Base-by-base conservation (phyloP, 2,797 vertebrate genomes). In the Paedocypris micromegethes region DNA sequence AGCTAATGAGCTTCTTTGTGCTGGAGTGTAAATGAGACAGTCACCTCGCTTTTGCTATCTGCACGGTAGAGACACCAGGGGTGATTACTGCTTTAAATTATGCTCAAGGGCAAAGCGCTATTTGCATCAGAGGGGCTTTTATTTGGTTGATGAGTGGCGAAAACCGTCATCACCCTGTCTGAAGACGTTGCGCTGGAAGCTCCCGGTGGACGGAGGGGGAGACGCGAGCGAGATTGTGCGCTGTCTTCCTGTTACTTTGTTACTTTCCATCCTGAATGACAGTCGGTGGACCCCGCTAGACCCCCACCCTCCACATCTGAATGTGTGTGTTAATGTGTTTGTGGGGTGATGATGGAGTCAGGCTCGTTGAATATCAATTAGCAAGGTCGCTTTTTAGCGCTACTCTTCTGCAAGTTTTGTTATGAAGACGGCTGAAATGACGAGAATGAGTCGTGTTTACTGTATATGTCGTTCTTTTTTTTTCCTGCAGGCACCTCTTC, bases 1-100 rank as follows among this genome's bases (percentile, higher is more conserved):
- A 96, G 92, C 91, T 94, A 96, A 97, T 93, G 93, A 94, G 92
- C 90, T 92, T 94, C 93, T 94, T 94, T 94, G 93, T 95, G 93
- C 91, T 92, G 92, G 91, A 91, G 90, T 93, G 89, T 93, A 89
- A 91, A 95, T 95, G 95, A 95, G 93, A 94, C 94, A 92, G 91
- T 91, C 79, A 79, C 83, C 81, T 72, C 79, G 76, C 77, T 76
- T 75, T 80, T 82, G 77, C 84, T 76, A 73, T 73, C 73, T 84
- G 85, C 85, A 84, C 83, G 81, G 83, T 83, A 69, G 86, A 77
- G 73, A 86, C 86, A 86, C 84, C 81, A 81, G 85, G 86, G 93
- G 94, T 97, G 94, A 98, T 98, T 98, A 98, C 94, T 91, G 92
- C 93, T 95, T 93, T 94, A 95, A 97, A 97, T 98, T 96, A 98